A percentile compares a stretch with the other conserved stretches of the same genome.
Evolutionary conservation across 2,113 vertebrate genomes (phyloP).

Genomic region (Peromyscus californicus): DNA sequence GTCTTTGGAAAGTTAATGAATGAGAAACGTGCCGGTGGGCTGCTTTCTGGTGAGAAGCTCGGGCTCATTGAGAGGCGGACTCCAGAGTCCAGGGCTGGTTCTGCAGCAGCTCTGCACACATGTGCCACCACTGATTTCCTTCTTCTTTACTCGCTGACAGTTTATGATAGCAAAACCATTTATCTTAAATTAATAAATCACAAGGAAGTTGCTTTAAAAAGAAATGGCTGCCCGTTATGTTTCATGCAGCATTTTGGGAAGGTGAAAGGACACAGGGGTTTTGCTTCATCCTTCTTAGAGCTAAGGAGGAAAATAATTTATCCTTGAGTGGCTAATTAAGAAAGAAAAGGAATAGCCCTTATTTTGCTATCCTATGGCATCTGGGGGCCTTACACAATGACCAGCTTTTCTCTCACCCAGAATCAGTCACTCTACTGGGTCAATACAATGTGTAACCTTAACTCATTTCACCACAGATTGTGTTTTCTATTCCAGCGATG

Average conservation of each 20-base stretch:
- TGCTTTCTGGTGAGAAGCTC: neutral
- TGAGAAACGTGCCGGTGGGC: constrained; percentile 61
- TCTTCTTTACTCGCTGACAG: constrained; percentile 81
- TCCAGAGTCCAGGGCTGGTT: constrained; percentile 68
- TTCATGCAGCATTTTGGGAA: constrained; percentile 73
- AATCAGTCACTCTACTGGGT: neutral
- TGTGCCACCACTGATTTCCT: constrained; percentile 74
- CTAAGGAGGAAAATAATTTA: constrained; percentile 80
- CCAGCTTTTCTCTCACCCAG: neutral
- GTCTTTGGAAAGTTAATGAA: constrained; percentile 86
- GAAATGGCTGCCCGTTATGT: constrained; percentile 42
- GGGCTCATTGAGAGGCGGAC: constrained; percentile 48
- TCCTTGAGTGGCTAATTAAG: constrained; percentile 82
- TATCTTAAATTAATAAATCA: constrained; percentile 85
- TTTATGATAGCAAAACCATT: constrained; percentile 82
- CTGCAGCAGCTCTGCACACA: neutral
- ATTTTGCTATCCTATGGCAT: constrained; percentile 59
- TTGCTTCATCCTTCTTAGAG: constrained; percentile 60
- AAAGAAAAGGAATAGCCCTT: constrained; percentile 73
- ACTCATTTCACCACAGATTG: constrained; percentile 44
- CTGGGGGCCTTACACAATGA: constrained; percentile 75
- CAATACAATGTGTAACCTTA: neutral
- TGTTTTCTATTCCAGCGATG: constrained; percentile 25
- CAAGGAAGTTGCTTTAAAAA: constrained; percentile 41
- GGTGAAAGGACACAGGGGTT: constrained; percentile 64